Evolutionary conservation across 2,113 vertebrate genomes (phyloP), one percentile per base, ranked within the genome.

Genomic region (Brachypteracias leptosomus): DNA sequence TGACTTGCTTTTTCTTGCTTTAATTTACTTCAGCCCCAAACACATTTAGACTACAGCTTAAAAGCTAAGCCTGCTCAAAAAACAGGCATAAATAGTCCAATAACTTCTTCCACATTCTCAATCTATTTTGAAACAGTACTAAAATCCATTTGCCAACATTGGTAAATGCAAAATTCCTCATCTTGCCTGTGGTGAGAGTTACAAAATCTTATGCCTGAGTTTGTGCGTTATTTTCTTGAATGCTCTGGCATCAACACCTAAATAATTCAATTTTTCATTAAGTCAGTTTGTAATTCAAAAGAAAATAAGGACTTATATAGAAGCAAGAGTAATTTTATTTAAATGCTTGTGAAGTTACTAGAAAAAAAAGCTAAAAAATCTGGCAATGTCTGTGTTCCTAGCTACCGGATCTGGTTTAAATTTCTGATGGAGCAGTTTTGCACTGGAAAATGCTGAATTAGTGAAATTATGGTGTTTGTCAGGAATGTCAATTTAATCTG

Each of bases 391-490:
- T 91, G 42, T 51, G 46, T 17, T 74, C 14, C 61, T 4, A 46
- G 71, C 36, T 93, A 90, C 65, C 0, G 13, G 51, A 80, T 73
- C 74, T 83, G 51, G 42, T 80, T 90, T 90, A 59, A 36, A 77
- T 86, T 93, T 94, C 88, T 84, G 51, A 83, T 31, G 47, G 59
- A 88, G 62, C 7, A 46, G 44, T 70, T 81, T 91, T 95, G 66
- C 51, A 88, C 38, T 35, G 33, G 51, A 91, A 93, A 96, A 95
- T 40, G 71, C 55, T 88, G 82, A 93, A 77, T 84, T 74, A 77
- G 75, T 67, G 62, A 89, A 95, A 91, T 58, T 33, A 61, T 29
- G 2, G 35, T 28, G n/a, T 83, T 63, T 68, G 51, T 66, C 59
- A 63, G 63, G 70, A 79, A 88, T 9, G 31, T 28, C 4, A 2